Conservation (phyloP, 1,140 invertebrate genomes). For the Hyphantria cunea region DNA sequence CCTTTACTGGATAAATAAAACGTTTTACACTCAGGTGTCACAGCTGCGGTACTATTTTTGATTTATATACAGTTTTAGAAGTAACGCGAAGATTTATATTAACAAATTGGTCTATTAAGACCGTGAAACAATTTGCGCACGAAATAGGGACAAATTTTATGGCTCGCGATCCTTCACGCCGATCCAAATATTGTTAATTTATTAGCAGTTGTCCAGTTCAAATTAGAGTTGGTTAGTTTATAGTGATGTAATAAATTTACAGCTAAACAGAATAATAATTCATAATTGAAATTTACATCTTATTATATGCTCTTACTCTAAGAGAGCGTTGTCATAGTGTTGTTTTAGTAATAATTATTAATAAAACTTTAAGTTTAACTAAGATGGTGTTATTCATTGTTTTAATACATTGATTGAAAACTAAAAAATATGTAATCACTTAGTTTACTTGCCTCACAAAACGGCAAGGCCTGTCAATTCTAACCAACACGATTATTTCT, state of each 20-base stretch:
- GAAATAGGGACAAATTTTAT: conserved; percentile 17
- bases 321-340: too few species aligned
- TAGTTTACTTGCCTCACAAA: too few species aligned
- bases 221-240: background rate
- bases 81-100: conserved; percentile 19
- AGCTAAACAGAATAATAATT: too few species aligned
- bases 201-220: background rate
- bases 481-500: too few species aligned
- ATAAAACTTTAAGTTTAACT: too few species aligned
- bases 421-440: too few species aligned
- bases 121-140: conserved; percentile 22
- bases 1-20: conserved; percentile 12
- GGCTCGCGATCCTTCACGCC: conserved; percentile 8
- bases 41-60: conserved; percentile 10
- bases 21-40: conserved; percentile 20
- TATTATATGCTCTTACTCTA: too few species aligned
- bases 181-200: conserved; percentile 10
- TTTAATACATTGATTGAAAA: too few species aligned
- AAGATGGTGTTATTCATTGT: too few species aligned
- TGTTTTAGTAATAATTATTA: too few species aligned
- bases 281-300: too few species aligned
- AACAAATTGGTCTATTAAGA: conserved; percentile 30
- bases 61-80: conserved; percentile 24
- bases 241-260: background rate
- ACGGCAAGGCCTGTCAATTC: too few species aligned